These are phyloP conservation scores for Mormoops blainvillei DNA, from an alignment of 2,113 vertebrate species.

Conservation along the genomic window DNA sequence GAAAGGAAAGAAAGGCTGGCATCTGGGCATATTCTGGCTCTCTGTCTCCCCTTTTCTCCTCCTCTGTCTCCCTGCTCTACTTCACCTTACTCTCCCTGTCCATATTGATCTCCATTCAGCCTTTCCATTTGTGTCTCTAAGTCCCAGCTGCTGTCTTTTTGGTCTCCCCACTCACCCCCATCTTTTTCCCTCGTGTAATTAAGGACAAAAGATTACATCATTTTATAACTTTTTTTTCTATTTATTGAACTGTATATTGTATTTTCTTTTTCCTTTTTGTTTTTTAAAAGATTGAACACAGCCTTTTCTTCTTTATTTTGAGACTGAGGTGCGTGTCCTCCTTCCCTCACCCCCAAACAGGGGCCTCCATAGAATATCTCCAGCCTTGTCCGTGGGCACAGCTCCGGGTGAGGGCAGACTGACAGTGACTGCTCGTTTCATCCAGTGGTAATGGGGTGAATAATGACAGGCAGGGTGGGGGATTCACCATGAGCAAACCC, in stretches of 20 bases:
- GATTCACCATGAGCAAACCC: neutral
- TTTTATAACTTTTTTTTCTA: slow-evolving; percentile 78
- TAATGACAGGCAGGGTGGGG: neutral
- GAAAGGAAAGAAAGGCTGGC: neutral
- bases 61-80: neutral
- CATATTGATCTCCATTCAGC: neutral
- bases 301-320: slow-evolving; percentile 1
- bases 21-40: neutral
- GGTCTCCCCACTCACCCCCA: neutral
- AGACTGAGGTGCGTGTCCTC: neutral
- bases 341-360: neutral
- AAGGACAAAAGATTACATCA: slow-evolving; percentile 48
- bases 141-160: neutral
- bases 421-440: neutral
- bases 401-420: neutral
- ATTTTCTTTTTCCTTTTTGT: slow-evolving; percentile 32
- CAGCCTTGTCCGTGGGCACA: neutral
- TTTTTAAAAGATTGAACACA: slow-evolving; percentile 51
- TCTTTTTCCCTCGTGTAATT: slow-evolving; percentile 55
- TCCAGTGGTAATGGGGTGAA: neutral
- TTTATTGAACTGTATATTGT: slow-evolving; percentile 75
- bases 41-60: too few relatives aligned
- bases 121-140: neutral
- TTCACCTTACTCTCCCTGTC: neutral
- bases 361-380: neutral